phyloP scores from a whole-genome alignment of 2,888 invertebrate species.

The Anthrax anthrax region DNA sequence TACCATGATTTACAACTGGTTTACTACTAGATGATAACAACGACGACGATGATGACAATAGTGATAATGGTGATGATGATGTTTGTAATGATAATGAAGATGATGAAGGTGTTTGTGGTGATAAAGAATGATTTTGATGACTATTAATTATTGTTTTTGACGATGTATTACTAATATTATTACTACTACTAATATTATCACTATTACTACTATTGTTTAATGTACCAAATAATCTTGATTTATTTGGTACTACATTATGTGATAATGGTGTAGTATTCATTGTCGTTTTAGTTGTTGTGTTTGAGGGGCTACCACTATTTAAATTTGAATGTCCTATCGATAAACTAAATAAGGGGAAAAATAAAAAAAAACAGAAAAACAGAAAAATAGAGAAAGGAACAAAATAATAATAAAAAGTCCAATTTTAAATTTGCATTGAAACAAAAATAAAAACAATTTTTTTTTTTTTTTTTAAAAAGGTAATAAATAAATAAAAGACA shows the following conservation, averaged over 20 bases:
- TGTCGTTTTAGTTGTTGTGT: constrained; percentile 18
- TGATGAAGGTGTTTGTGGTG: background rate
- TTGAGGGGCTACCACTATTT: constrained; percentile 27
- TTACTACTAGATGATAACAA: background rate
- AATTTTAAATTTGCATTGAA: background rate
- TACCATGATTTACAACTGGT: constrained; percentile 49
- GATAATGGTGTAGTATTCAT: constrained; percentile 15
- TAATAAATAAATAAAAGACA: too few relatives aligned
- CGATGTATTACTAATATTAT: constrained; percentile 3
- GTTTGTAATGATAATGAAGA: constrained; percentile 1
- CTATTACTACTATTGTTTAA: constrained; percentile 8
- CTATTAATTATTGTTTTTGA: background rate
- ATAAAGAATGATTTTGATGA: background rate
- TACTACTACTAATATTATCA: constrained; percentile 7
- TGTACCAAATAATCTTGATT: constrained; percentile 28
- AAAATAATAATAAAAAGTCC: background rate
- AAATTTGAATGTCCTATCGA: constrained; percentile 30
- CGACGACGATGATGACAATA: background rate
- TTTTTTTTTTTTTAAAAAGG: background rate
- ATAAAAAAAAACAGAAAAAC: constrained; percentile 4
- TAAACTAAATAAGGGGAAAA: constrained; percentile 19
- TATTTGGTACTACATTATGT: constrained; percentile 27
- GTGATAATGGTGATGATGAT: constrained; percentile 2
- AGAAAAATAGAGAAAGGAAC: constrained; percentile 3
- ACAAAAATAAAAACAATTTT: background rate